Evolutionary conservation across 1,140 invertebrate species (phyloP), one percentile per base, ranked within the genome.

Genomic region (Drosophila jambulina): DNA sequence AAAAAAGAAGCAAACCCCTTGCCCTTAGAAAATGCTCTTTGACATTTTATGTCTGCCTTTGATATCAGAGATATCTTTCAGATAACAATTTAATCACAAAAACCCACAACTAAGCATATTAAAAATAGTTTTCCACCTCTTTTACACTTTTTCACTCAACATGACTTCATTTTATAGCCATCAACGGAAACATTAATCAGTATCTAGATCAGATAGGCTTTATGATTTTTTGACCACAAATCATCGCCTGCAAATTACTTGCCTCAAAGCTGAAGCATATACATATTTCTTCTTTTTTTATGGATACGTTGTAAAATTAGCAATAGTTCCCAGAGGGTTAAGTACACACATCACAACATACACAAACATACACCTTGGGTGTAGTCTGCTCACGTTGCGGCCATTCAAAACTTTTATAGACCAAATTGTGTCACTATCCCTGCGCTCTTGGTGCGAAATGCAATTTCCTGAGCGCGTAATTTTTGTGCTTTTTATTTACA

Each of bases 351-450:
- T 13, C 8, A 48, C 23, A 17, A 15, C 23, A n/a, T n/a, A 25
- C 15, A 49, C 19, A 23, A 19, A 27, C 43, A 40, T 42, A 70
- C 62, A 57, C 63, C 61, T 59, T 78, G 68, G 48, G 23, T 13
- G 12, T 38, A 67, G 36, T 77, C 34, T n/a, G 17, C 32, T 63
- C 84, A 87, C 84, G 84, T 87, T 57, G 62, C 49, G 77, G 21
- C 53, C 78, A 90, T 90, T 90, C 62, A 79, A 90, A 90, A 85
- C 49, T 90, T 90, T 90, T 90, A 90, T 90, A 53, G 65, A 56
- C 53, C 48, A 76, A 90, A 90, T 74, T 79, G 78, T 90, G 85
- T 81, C 84, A 88, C 68, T 81, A 61, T 51, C 15, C 53, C 54
- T 3, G 17, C 13, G 34, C 45, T 36, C 15, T 32, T 23, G 34